phyloP scores from a whole-genome alignment of 1,140 invertebrate species.

The Ridgeia piscesae region DNA sequence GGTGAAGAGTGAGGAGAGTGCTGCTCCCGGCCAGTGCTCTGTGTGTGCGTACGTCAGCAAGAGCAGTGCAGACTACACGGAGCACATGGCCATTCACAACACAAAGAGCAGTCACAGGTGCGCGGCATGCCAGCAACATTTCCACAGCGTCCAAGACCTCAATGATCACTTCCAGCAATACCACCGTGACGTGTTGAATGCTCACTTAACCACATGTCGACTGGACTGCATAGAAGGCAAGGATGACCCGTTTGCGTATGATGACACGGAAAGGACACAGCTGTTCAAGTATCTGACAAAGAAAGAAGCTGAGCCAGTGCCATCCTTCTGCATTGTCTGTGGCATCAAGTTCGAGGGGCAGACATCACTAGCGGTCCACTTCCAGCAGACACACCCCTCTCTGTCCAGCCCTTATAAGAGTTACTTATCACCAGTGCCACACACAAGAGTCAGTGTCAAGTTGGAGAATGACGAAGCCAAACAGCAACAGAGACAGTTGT shows the following conservation, averaged over 20 bases:
- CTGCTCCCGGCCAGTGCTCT: slow-evolving; percentile 37
- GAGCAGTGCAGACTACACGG: slow-evolving; percentile 45
- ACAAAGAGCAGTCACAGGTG: slow-evolving; percentile 52
- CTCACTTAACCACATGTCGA: background rate
- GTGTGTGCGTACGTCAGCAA: slow-evolving; percentile 47
- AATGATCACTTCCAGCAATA: slow-evolving; percentile 32
- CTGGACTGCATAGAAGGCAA: background rate
- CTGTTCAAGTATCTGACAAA: slow-evolving; percentile 29
- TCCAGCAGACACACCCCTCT: slow-evolving; percentile 53
- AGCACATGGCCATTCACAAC: slow-evolving; percentile 49
- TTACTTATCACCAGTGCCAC: background rate
- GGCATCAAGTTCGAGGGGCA: slow-evolving; percentile 57
- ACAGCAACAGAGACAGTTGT: background rate
- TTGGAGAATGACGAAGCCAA: slow-evolving; percentile 33
- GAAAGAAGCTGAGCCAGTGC: slow-evolving; percentile 42
- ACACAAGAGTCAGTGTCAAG: slow-evolving; percentile 26
- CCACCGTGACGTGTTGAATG: slow-evolving; percentile 29
- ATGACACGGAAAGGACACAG: slow-evolving; percentile 37
- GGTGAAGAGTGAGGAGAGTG: background rate
- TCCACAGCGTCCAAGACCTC: slow-evolving; percentile 43
- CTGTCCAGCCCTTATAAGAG: slow-evolving; percentile 56
- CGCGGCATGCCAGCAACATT: slow-evolving; percentile 50
- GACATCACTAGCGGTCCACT: slow-evolving; percentile 58
- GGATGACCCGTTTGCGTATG: background rate
- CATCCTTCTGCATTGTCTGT: slow-evolving; percentile 56